phyloP scores from a whole-genome alignment of 2,888 invertebrate species.

The Mycalesis mineus region DNA sequence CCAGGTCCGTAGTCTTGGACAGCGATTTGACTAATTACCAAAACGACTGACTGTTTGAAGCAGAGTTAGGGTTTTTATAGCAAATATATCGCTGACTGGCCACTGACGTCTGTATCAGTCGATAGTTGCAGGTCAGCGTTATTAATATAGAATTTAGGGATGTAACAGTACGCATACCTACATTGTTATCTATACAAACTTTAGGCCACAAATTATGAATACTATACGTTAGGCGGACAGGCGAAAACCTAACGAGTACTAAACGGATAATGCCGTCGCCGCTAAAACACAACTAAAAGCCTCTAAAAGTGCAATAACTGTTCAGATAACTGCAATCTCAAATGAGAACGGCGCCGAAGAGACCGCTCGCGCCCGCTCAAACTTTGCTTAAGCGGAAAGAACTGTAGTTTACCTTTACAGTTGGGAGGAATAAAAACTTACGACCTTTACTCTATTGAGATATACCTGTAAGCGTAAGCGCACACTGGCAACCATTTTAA shows the following conservation, averaged over 20 bases:
- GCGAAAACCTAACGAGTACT: neutral
- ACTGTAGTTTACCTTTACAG: slow-evolving; percentile 33
- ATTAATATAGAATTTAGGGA: too few species aligned
- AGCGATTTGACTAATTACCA: too few species aligned
- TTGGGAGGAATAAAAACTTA: slow-evolving; percentile 39
- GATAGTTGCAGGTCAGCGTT: too few species aligned
- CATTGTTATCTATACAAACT: too few species aligned
- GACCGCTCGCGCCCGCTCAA: slow-evolving; percentile 25
- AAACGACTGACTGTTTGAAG: too few species aligned
- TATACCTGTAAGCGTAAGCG: neutral
- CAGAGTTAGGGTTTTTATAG: too few species aligned
- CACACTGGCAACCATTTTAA: neutral
- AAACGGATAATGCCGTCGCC: neutral
- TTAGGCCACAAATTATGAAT: too few species aligned
- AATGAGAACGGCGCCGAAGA: slow-evolving; percentile 31
- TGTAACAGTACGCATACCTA: too few species aligned
- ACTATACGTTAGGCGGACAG: too few species aligned
- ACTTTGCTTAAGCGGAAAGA: slow-evolving; percentile 31
- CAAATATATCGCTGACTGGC: too few species aligned
- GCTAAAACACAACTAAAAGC: slow-evolving; percentile 13
- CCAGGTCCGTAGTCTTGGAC: too few species aligned
- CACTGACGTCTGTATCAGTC: too few species aligned
- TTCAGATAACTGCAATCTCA: slow-evolving; percentile 27
- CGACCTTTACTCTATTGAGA: slow-evolving; percentile 31
- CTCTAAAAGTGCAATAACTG: slow-evolving; percentile 20